A percentile compares a stretch with the other conserved stretches of the same genome.
These are phyloP conservation scores for Acipenser ruthenus DNA, from an alignment of 2,797 vertebrate species.

Conservation along the genomic window DNA sequence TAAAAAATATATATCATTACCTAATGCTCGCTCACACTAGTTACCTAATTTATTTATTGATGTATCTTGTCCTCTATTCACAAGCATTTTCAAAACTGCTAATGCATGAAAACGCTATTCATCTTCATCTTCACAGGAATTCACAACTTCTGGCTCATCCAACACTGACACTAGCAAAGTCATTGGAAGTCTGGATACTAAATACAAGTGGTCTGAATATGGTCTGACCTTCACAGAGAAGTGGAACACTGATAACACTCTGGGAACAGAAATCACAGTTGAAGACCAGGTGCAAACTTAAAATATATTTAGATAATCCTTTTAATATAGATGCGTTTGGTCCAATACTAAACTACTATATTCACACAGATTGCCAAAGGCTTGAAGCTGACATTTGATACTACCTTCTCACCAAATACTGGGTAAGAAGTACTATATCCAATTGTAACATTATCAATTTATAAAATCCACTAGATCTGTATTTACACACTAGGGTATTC, in stretches of 20 bases:
- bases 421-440: conserved; percentile 59
- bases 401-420: conserved; percentile 92
- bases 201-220: conserved; percentile 93
- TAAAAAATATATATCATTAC: too few species aligned
- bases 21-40: too few species aligned
- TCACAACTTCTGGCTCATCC: conserved; percentile 89
- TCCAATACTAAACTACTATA: conserved; percentile 18
- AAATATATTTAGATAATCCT: not conserved
- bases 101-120: too few species aligned
- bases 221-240: conserved; percentile 93
- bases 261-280: conserved; percentile 87
- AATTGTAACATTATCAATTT: too few species aligned
- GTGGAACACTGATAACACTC: conserved; percentile 96
- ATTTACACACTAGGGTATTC: too few species aligned
- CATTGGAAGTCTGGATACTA: conserved; percentile 87
- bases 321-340: not conserved
- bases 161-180: conserved; percentile 94
- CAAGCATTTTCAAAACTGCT: too few species aligned
- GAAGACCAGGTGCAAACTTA: conserved; percentile 82
- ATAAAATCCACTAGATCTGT: too few species aligned
- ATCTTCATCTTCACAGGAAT: conserved; percentile 63
- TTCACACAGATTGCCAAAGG: conserved; percentile 81
- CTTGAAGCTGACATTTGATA: conserved; percentile 92
- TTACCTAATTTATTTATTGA: too few species aligned
- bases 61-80: too few species aligned